A percentile compares a stretch with the other conserved stretches of the same genome.
Evolutionary conservation across 2,888 invertebrate species (phyloP).

Genomic region (Apotomis turbidana): DNA sequence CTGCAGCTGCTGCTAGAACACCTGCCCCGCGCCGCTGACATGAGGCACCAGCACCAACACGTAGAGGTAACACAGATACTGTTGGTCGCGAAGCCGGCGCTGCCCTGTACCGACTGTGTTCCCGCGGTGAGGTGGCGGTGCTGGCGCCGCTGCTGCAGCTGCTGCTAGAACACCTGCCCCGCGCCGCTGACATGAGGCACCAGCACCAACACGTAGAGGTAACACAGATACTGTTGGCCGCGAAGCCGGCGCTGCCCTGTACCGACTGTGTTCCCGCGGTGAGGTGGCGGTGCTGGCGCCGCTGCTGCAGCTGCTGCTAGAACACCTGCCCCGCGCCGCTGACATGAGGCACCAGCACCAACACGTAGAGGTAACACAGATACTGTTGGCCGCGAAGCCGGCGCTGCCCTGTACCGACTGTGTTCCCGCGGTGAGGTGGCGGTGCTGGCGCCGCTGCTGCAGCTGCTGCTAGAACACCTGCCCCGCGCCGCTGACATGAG

Average conservation of each 20-base stretch:
- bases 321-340: conserved; percentile 92
- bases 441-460: conserved; percentile 90
- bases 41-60: no score
- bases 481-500: conserved; percentile 94
- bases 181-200: conserved; percentile 92
- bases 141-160: conserved; percentile 92
- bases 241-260: conserved; percentile 97
- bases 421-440: conserved; percentile 89
- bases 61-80: no score
- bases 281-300: conserved; percentile 88
- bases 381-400: conserved; percentile 86
- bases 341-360: conserved; percentile 86
- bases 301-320: conserved; percentile 90
- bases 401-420: conserved; percentile 95
- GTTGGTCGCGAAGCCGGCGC: conserved; percentile 79
- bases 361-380: conserved; percentile 18
- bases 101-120: conserved; percentile 95
- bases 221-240: neutral
- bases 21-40: no score
- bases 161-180: conserved; percentile 90
- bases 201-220: conserved; percentile 47
- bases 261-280: conserved; percentile 91
- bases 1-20: no score
- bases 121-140: conserved; percentile 86
- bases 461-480: conserved; percentile 91